Evolutionary conservation across 2,113 vertebrate genomes (phyloP).

Genomic region (Clinocottus analis): DNA sequence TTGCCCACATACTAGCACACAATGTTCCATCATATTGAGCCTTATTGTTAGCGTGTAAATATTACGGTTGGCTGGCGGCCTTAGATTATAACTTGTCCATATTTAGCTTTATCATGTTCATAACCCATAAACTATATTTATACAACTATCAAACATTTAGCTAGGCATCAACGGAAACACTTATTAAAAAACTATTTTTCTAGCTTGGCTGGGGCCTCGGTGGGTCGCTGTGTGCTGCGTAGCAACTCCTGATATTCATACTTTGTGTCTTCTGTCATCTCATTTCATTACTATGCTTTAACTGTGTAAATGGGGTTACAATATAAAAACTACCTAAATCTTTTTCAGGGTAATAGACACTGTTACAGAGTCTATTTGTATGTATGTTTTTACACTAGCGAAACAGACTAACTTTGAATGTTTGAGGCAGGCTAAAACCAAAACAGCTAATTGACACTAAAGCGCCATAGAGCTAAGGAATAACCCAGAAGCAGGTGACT

Average conservation of each 20-base stretch:
- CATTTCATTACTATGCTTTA: background rate
- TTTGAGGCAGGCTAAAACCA: too few relatives aligned
- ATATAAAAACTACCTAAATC: background rate
- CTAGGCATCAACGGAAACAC: constrained; percentile 32
- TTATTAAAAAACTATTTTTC: constrained; percentile 8
- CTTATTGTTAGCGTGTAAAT: constrained; percentile 54
- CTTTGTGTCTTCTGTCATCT: background rate
- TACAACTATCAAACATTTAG: constrained; percentile 39
- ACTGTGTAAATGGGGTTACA: background rate
- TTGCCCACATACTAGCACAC: constrained; percentile 12
- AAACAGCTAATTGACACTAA: too few relatives aligned
- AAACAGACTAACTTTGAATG: too few relatives aligned
- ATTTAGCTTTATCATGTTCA: constrained; percentile 58
- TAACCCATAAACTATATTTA: constrained; percentile 49
- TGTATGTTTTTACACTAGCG: background rate
- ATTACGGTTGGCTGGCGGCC: constrained; percentile 44
- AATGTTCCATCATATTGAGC: constrained; percentile 45
- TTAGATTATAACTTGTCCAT: constrained; percentile 48
- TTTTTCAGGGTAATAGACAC: background rate
- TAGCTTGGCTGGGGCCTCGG: background rate
- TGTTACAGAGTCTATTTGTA: background rate
- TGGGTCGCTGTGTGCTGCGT: background rate
- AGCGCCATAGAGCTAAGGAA: too few relatives aligned
- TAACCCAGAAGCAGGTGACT: background rate
- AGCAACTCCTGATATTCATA: background rate